These are phyloP conservation scores for Teleogryllus oceanicus DNA, from an alignment of 2,888 invertebrate species.

Conservation along the genomic window DNA sequence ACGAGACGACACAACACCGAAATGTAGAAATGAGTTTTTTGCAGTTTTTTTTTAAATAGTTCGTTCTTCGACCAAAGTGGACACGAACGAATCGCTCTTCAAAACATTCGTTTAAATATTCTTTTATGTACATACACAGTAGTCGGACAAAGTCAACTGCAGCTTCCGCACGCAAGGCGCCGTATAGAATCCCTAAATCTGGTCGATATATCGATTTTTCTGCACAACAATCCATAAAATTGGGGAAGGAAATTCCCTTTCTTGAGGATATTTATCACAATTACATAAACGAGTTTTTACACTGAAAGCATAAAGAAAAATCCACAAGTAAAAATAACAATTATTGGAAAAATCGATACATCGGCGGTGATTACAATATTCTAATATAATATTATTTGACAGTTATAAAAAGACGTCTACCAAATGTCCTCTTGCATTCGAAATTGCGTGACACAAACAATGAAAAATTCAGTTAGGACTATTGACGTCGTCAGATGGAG, in stretches of 20 bases:
- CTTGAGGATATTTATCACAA: constrained; percentile 1
- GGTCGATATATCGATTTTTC: neutral
- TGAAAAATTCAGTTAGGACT: neutral
- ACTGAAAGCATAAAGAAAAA: neutral
- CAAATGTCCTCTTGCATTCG: neutral
- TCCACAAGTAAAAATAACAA: constrained; percentile 1
- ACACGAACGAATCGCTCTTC: neutral
- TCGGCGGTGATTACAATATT: neutral
- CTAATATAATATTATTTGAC: neutral
- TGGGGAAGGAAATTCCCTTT: neutral
- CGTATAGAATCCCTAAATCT: neutral
- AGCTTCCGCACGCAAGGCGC: neutral
- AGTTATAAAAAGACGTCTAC: neutral
- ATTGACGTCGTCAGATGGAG: neutral
- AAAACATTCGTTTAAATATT: neutral
- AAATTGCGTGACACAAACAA: neutral
- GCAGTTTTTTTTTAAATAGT: neutral
- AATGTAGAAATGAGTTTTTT: neutral
- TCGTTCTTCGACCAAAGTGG: neutral
- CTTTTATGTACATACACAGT: neutral
- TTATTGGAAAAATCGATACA: neutral
- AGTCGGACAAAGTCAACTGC: neutral
- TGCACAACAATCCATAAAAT: constrained; percentile 1
- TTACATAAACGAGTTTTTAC: neutral
- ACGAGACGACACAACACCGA: neutral